phyloP scores from a whole-genome alignment of 2,797 vertebrate species.

The Diceros bicornis region DNA sequence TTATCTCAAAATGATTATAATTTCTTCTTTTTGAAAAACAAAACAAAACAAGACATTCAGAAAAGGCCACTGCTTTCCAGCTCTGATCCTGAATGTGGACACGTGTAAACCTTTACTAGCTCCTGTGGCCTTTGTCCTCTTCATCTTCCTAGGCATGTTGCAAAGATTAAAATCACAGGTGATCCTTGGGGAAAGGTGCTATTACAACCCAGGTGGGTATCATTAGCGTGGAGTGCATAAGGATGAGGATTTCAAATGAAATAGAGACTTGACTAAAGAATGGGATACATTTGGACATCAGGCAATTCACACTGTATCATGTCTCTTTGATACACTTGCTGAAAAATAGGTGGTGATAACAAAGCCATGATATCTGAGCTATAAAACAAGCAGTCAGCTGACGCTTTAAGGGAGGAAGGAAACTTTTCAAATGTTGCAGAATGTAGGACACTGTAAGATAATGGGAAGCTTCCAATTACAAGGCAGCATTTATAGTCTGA shows the following conservation, averaged over 20 bases:
- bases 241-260: neutral
- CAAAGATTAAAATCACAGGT: neutral
- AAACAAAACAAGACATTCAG: neutral
- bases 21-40: conserved; percentile 5
- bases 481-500: neutral
- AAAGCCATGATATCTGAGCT: neutral
- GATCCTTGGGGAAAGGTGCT: neutral
- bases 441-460: neutral
- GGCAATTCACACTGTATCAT: neutral
- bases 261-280: neutral
- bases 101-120: no score
- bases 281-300: neutral
- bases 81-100: neutral
- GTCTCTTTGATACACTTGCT: neutral
- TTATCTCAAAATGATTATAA: neutral
- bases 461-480: neutral
- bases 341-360: conserved; percentile 11
- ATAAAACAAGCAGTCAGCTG: neutral
- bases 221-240: neutral
- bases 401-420: neutral
- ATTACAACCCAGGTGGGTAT: neutral
- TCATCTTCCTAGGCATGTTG: neutral
- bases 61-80: neutral
- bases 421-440: neutral
- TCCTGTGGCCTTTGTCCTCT: neutral